phyloP scores from a whole-genome alignment of 2,888 invertebrate genomes.

The Laspeyria flexula region DNA sequence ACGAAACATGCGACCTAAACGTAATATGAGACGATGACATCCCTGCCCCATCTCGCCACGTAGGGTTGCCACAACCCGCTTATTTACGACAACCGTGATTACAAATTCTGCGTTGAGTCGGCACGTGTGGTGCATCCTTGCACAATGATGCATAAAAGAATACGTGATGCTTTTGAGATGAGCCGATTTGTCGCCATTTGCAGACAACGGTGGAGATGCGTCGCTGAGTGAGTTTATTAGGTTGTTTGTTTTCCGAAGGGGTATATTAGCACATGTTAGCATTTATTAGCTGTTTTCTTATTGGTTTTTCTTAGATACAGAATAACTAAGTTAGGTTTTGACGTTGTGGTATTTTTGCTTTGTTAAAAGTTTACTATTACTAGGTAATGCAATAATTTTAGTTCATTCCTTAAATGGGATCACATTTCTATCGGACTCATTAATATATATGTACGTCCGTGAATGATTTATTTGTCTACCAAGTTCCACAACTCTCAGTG shows the following conservation, averaged over 20 bases:
- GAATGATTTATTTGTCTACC: no score
- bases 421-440: no score
- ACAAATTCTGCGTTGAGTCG: slow-evolving; percentile 48
- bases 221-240: slow-evolving; percentile 11
- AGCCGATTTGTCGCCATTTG: slow-evolving; percentile 55
- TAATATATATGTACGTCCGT: no score
- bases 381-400: no score
- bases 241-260: slow-evolving; percentile 14
- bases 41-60: slow-evolving; percentile 35
- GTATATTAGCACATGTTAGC: slow-evolving; percentile 4
- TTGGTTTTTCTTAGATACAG: no score
- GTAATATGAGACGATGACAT: slow-evolving; percentile 26
- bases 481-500: no score
- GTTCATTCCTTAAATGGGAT: no score
- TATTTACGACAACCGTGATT: slow-evolving; percentile 46
- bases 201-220: slow-evolving; percentile 19
- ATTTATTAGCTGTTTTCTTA: neutral
- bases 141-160: slow-evolving; percentile 56
- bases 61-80: slow-evolving; percentile 44
- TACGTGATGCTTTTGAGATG: slow-evolving; percentile 63
- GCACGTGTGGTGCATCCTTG: slow-evolving; percentile 56
- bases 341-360: no score
- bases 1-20: slow-evolving; percentile 11
- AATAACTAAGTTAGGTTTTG: no score
- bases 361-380: no score